Base-by-base conservation (phyloP, 1,140 invertebrate species). In the Geopemphigus sp. region DNA sequence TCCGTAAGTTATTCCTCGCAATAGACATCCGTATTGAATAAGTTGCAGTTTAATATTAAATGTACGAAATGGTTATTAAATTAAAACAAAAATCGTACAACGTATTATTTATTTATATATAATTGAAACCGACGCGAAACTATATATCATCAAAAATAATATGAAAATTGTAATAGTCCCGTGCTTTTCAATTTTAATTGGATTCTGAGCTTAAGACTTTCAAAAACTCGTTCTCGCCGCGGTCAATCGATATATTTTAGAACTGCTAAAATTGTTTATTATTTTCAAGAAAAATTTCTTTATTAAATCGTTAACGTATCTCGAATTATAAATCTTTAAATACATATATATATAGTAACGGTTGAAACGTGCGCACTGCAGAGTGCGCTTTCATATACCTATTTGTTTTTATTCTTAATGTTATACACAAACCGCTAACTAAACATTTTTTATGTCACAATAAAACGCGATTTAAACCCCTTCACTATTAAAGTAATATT, bases 251-350 rank as follows among this genome's bases (percentile, higher is more conserved):
- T 45, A 66, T 66, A 66, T 45, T 45, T 66, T 66, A 24, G 39
- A 66, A 10, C n/a, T 66, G n/a, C n/a, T 8, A 66, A 45, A 66
- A 32, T 66, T 66, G n/a, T 66, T 45, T 66, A 47, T 47, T 66
- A 66, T 66, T 66, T 1, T 15, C 39, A n/a, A 45, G n/a, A 39
- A 22, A 66, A 22, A 45, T 66, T 0, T 47, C 39, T 66, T 66
- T 66, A 66, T 47, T 14, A 66, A 45, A 47, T 66, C n/a, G 19
- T 15, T 45, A 12, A 32, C 14, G 15, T 32, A 32, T 64, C 12
- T 45, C 19, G 1, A 64, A 39, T 47, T 66, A 47, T 47, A 66
- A 22, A 66, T 66, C 12, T 66, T 47, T 66, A 47, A 5, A 39
- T 47, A 47, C n/a, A 19, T 59, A 39, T 39, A 39, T 39, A 61